These are phyloP conservation scores for Diogma glabrata DNA, from an alignment of 2,888 invertebrate genomes.

Conservation along the genomic window DNA sequence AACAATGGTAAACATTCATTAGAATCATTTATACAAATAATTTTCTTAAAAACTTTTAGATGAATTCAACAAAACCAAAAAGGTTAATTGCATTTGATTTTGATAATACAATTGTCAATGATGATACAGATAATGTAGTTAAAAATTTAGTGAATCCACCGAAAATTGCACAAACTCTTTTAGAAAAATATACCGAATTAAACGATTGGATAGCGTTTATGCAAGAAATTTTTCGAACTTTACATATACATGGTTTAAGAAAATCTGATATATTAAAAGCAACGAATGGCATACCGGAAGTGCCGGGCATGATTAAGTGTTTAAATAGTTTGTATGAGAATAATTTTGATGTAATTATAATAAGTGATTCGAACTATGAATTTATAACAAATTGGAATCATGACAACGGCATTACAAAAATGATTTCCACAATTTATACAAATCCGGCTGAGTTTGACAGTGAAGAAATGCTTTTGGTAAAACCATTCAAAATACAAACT, in stretches of 20 bases:
- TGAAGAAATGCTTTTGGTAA: constrained; percentile 43
- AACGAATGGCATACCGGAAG: constrained; percentile 45
- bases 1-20: no score
- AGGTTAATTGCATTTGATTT: constrained; percentile 62
- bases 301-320: constrained; percentile 48
- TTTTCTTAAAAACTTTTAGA: no score
- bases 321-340: constrained; percentile 39
- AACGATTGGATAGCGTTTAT: constrained; percentile 65
- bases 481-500: constrained; percentile 56
- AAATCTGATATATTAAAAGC: constrained; percentile 40
- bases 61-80: no score
- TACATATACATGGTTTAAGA: constrained; percentile 41
- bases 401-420: constrained; percentile 34
- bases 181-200: constrained; percentile 42
- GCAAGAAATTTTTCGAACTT: constrained; percentile 53
- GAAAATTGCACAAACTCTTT: constrained; percentile 39
- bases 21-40: no score
- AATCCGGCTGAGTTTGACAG: constrained; percentile 56
- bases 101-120: constrained; percentile 65
- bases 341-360: constrained; percentile 53
- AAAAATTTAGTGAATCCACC: constrained; percentile 45
- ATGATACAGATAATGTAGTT: constrained; percentile 59
- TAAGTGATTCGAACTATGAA: constrained; percentile 66
- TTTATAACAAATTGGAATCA: constrained; percentile 56
- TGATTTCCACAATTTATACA: constrained; percentile 46